These are phyloP conservation scores for Oreochromis tanganicae DNA, from an alignment of 2,113 vertebrate species.

Conservation along the genomic window DNA sequence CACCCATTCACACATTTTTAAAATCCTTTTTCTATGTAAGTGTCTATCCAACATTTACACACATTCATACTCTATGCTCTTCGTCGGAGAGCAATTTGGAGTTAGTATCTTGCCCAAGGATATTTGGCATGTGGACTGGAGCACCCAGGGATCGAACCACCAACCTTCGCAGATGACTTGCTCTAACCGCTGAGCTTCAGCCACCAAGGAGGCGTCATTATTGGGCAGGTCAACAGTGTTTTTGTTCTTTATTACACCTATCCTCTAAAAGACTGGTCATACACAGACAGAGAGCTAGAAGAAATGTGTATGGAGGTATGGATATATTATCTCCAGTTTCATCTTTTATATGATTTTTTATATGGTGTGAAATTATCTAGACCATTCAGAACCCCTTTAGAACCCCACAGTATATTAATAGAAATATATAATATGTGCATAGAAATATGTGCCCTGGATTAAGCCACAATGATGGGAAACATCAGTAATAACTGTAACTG, in stretches of 20 bases:
- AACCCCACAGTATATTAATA: neutral
- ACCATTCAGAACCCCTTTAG: neutral
- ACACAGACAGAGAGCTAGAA: neutral
- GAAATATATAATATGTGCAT: neutral
- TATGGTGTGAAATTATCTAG: neutral
- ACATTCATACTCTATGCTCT: neutral
- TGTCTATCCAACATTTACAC: neutral
- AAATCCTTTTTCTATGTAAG: neutral
- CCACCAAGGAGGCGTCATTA: neutral
- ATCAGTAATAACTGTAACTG: neutral
- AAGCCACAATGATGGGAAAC: neutral
- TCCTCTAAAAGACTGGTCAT: neutral
- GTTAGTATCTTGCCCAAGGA: accelerated
- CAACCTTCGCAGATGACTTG: accelerated
- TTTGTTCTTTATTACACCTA: neutral
- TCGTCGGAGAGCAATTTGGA: neutral
- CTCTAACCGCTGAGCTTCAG: neutral
- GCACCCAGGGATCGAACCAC: accelerated
- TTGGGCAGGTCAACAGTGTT: neutral
- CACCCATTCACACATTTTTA: neutral
- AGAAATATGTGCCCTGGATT: neutral
- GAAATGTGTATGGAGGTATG: neutral
- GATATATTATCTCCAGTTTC: neutral
- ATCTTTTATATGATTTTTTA: neutral
- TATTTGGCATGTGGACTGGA: neutral